Evolutionary conservation across 2,797 vertebrate species (phyloP).

Genomic region (Menidia menidia): DNA sequence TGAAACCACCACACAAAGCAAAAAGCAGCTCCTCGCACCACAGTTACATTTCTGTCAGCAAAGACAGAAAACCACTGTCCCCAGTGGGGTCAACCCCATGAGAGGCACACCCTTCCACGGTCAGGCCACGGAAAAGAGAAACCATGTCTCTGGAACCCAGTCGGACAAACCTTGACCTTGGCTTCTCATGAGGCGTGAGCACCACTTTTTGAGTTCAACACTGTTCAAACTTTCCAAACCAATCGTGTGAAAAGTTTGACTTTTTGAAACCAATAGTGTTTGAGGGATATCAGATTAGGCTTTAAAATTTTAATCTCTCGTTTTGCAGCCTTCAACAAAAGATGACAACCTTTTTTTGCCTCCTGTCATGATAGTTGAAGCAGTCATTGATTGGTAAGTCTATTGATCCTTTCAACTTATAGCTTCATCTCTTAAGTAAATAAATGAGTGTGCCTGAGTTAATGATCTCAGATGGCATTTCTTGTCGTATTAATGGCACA

Average conservation of each 20-base stretch:
- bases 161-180: conserved; percentile 52
- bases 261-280: too few species aligned
- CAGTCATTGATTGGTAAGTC: not conserved
- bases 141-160: conserved; percentile 47
- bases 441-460: not conserved
- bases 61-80: conserved; percentile 74
- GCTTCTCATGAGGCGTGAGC: conserved; percentile 35
- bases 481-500: not conserved
- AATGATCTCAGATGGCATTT: not conserved
- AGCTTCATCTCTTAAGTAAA: not conserved
- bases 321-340: not conserved
- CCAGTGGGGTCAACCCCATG: conserved; percentile 62
- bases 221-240: conserved; percentile 10
- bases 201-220: conserved; percentile 18
- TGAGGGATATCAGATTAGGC: too few species aligned
- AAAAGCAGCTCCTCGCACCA: conserved; percentile 58
- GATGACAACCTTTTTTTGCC: not conserved
- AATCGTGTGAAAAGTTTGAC: not conserved
- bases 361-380: not conserved
- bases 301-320: not conserved
- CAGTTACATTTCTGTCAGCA: conserved; percentile 72
- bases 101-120: conserved; percentile 74
- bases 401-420: not conserved
- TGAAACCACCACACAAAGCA: conserved; percentile 61
- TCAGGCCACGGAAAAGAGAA: conserved; percentile 61